A percentile compares a stretch with the other conserved stretches of the same genome.
These are phyloP conservation scores for Percopsis omiscomaycus DNA, from an alignment of 2,797 vertebrate genomes.

Conservation along the genomic window DNA sequence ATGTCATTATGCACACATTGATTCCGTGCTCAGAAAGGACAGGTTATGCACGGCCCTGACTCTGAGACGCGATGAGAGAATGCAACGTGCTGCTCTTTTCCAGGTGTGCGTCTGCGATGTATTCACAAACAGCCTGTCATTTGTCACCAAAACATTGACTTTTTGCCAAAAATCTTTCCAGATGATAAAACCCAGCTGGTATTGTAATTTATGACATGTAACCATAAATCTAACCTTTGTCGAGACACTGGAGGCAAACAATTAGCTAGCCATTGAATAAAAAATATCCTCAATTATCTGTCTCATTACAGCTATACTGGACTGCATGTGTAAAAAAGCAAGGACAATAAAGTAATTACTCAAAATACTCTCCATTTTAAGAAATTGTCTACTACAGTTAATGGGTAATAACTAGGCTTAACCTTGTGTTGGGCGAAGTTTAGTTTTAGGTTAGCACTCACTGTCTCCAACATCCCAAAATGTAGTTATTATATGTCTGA, in stretches of 20 bases:
- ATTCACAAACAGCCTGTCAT: constrained; percentile 76
- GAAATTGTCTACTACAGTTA: no score
- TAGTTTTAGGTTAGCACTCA: constrained; percentile 40
- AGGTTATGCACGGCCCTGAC: constrained; percentile 70
- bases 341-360: constrained; percentile 60
- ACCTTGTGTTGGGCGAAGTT: no score
- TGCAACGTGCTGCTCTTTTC: constrained; percentile 41
- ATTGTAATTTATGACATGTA: constrained; percentile 82
- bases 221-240: constrained; percentile 84
- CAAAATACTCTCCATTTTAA: background rate
- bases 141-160: constrained; percentile 81
- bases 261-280: constrained; percentile 82
- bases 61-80: constrained; percentile 54
- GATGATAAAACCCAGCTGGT: constrained; percentile 83
- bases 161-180: constrained; percentile 79
- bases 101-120: constrained; percentile 56
- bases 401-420: no score
- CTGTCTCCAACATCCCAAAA: constrained; percentile 34
- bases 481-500: constrained; percentile 71
- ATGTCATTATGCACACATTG: constrained; percentile 83
- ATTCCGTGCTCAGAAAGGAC: constrained; percentile 70
- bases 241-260: constrained; percentile 80
- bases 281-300: constrained; percentile 83
- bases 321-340: constrained; percentile 73
- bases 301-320: constrained; percentile 79